phyloP scores from a whole-genome alignment of 2,888 invertebrate genomes.

The Lysandra coridon region DNA sequence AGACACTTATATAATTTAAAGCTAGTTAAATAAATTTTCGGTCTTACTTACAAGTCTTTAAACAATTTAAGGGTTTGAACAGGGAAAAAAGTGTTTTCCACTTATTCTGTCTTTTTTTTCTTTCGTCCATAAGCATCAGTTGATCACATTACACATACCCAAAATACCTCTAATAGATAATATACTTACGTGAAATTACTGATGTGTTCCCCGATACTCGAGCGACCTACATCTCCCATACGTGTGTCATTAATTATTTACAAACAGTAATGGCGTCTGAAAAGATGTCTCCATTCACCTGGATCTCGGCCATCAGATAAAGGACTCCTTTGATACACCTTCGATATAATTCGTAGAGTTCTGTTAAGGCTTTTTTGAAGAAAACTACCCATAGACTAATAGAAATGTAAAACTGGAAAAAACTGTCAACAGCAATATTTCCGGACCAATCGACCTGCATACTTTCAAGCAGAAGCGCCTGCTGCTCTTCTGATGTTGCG shows the following conservation, averaged over 20 bases:
- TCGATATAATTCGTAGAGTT: not conserved
- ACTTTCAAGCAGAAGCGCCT: too few species aligned
- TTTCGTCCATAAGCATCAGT: not conserved
- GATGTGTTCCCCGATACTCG: not conserved
- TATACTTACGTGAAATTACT: not conserved
- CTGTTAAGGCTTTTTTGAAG: not conserved
- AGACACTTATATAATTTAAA: too few species aligned
- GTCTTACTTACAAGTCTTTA: too few species aligned
- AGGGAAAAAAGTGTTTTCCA: not conserved
- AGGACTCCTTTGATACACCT: conserved; percentile 8
- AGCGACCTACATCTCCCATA: not conserved
- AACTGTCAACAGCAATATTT: too few species aligned
- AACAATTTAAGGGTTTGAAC: not conserved
- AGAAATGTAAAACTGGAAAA: too few species aligned
- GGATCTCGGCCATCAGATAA: not conserved
- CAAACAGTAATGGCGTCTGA: conserved; percentile 17
- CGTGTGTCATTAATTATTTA: conserved; percentile 8
- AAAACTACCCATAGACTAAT: not conserved
- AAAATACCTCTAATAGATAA: not conserved
- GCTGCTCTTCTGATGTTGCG: too few species aligned
- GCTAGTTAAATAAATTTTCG: too few species aligned
- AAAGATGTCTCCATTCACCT: conserved; percentile 7
- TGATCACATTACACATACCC: not conserved
- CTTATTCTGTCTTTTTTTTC: not conserved
- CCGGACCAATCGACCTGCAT: too few species aligned